Conservation (phyloP, 2,113 vertebrate species). For the Psettodes erumei region DNA sequence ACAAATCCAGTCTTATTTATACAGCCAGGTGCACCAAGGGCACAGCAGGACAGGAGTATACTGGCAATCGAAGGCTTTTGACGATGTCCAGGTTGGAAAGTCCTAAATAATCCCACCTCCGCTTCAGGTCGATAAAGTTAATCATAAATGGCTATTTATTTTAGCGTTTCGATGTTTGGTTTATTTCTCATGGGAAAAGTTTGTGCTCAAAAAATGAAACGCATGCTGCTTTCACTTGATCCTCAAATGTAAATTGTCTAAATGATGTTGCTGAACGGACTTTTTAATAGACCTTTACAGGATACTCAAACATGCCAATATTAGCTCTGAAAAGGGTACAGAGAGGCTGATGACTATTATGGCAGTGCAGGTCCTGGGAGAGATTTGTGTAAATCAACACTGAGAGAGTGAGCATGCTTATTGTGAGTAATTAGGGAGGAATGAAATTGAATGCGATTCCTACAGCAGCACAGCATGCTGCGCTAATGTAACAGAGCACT, state of each 20-base stretch:
- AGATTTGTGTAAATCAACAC: constrained; percentile 57
- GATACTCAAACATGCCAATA: constrained; percentile 57
- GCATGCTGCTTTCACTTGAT: constrained; percentile 60
- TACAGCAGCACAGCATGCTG: constrained; percentile 66
- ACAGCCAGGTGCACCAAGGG: constrained; percentile 60
- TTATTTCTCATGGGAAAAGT: constrained; percentile 73
- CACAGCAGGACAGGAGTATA: constrained; percentile 60
- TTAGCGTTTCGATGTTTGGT: constrained; percentile 65
- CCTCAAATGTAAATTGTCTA: constrained; percentile 67
- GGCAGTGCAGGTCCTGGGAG: constrained; percentile 44
- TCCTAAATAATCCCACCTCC: constrained; percentile 71
- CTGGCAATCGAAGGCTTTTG: constrained; percentile 57
- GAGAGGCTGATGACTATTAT: constrained; percentile 34
- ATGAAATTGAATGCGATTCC: constrained; percentile 73
- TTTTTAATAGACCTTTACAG: constrained; percentile 62
- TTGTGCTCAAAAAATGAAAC: constrained; percentile 53
- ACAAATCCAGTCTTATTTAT: constrained; percentile 55
- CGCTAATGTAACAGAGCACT: constrained; percentile 71
- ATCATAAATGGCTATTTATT: constrained; percentile 70
- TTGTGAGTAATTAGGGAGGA: constrained; percentile 74
- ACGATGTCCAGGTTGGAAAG: constrained; percentile 64
- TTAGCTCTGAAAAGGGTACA: constrained; percentile 46
- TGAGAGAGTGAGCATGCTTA: constrained; percentile 51
- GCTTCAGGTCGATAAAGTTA: constrained; percentile 69
- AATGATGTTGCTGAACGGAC: constrained; percentile 65